Percentiles rank a stretch among this genome's conserved stretches.
Evolutionary conservation across 2,888 invertebrate genomes (phyloP).

Genomic region (Dolomedes plantarius): DNA sequence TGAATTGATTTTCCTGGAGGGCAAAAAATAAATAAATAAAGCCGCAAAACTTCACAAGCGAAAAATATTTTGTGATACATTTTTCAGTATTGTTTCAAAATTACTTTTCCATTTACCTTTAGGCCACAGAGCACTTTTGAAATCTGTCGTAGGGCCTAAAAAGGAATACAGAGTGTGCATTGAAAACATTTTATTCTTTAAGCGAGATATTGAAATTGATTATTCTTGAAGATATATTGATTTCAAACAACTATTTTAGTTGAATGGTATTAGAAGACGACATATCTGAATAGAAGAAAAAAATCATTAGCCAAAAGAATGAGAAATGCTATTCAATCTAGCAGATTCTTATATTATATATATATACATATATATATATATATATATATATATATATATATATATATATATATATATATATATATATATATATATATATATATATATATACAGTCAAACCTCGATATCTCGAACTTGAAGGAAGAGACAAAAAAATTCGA

Average conservation of each 20-base stretch:
- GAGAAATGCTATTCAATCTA: no score
- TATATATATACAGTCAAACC: no score
- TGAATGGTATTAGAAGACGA: no score
- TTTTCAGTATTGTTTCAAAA: slow-evolving; percentile 16
- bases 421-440: no score
- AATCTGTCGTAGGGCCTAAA: neutral
- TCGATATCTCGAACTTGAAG: no score
- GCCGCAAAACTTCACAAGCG: neutral
- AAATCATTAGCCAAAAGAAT: no score
- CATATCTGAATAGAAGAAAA: no score
- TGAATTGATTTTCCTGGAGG: slow-evolving; percentile 10
- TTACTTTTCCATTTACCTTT: slow-evolving; percentile 12
- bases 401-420: no score
- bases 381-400: no score
- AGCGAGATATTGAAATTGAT: neutral
- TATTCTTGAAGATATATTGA: neutral
- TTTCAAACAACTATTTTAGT: neutral
- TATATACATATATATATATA: no score
- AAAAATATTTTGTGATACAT: slow-evolving; percentile 13
- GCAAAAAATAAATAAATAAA: neutral
- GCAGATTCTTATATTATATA: no score
- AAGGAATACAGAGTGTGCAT: neutral
- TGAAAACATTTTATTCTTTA: neutral
- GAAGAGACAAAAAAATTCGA: no score
- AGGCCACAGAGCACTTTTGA: neutral